A percentile compares a stretch with the other conserved stretches of the same genome.
These are phyloP conservation scores for Alcis repandata DNA, from an alignment of 2,888 invertebrate genomes.

Conservation along the genomic window DNA sequence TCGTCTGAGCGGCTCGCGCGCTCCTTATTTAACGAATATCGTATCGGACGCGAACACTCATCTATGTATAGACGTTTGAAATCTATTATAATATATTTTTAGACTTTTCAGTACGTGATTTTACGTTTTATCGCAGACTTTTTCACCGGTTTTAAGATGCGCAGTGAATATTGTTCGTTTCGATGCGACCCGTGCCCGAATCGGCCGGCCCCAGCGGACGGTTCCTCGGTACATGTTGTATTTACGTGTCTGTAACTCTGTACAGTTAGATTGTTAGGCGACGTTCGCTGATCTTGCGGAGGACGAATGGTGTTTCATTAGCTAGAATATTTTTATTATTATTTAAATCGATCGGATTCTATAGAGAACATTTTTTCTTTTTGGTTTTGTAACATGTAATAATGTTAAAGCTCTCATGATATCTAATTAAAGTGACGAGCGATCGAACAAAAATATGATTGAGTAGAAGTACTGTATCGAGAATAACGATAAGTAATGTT, in stretches of 20 bases:
- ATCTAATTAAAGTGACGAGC: conserved; percentile 72
- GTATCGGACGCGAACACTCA: conserved; percentile 76
- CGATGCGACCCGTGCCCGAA: conserved; percentile 71
- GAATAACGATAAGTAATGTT: conserved; percentile 83
- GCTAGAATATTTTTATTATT: conserved; percentile 82
- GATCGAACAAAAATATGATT: conserved; percentile 82
- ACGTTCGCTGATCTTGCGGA: conserved; percentile 76
- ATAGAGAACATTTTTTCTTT: conserved; percentile 72
- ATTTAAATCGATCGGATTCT: conserved; percentile 84
- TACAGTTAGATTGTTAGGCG: conserved; percentile 83
- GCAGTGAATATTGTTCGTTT: conserved; percentile 80
- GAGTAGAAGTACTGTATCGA: conserved; percentile 82
- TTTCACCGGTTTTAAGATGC: conserved; percentile 80
- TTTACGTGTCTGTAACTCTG: conserved; percentile 67
- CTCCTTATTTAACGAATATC: conserved; percentile 72
- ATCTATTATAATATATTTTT: conserved; percentile 85
- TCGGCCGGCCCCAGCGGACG: conserved; percentile 70
- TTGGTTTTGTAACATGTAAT: conserved; percentile 74
- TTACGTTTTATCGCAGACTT: conserved; percentile 83
- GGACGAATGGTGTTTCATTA: conserved; percentile 79
- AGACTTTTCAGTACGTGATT: conserved; percentile 84
- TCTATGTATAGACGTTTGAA: conserved; percentile 86
- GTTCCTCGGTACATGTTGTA: conserved; percentile 72
- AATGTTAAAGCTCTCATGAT: conserved; percentile 76
- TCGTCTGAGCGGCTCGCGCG: conserved; percentile 89